Conservation (phyloP, 2,888 invertebrate genomes). For the Microctonus brassicae region DNA sequence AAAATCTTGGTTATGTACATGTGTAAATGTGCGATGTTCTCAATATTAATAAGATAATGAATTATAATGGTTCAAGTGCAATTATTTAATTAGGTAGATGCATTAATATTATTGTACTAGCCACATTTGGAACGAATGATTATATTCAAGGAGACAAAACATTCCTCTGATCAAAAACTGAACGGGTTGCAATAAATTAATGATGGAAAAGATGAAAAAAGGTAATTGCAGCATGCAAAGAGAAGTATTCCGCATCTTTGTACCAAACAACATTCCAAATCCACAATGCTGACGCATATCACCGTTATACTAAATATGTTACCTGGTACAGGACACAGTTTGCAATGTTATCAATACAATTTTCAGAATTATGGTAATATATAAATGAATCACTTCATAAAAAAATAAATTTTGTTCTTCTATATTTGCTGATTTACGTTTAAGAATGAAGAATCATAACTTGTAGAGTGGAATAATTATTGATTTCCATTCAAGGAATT, state of each 20-base stretch:
- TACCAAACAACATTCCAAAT: constrained; percentile 21
- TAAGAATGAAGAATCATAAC: constrained; percentile 22
- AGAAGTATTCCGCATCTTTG: not conserved
- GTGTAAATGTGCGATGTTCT: too few relatives aligned
- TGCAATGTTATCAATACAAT: constrained; percentile 21
- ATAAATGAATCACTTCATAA: constrained; percentile 18
- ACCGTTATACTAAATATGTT: constrained; percentile 15
- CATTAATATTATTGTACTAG: constrained; percentile 16
- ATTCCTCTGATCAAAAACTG: constrained; percentile 18
- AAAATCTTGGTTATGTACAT: too few relatives aligned
- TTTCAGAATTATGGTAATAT: constrained; percentile 26
- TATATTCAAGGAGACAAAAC: constrained; percentile 23
- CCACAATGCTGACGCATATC: not conserved
- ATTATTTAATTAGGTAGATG: constrained; percentile 14
- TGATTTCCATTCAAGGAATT: not conserved
- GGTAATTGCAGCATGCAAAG: too few relatives aligned
- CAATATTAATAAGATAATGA: too few relatives aligned
- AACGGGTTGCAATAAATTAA: constrained; percentile 10
- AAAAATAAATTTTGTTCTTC: constrained; percentile 15
- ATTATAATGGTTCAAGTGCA: constrained; percentile 12
- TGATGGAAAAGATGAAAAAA: not conserved
- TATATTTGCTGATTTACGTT: constrained; percentile 22
- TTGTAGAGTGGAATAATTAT: constrained; percentile 12
- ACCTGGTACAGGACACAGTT: constrained; percentile 24
- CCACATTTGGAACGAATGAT: constrained; percentile 20